A percentile compares a stretch with the other conserved stretches of the same genome.
phyloP scores from a whole-genome alignment of 2,888 invertebrate genomes.

The Halocaridina rubra region DNA sequence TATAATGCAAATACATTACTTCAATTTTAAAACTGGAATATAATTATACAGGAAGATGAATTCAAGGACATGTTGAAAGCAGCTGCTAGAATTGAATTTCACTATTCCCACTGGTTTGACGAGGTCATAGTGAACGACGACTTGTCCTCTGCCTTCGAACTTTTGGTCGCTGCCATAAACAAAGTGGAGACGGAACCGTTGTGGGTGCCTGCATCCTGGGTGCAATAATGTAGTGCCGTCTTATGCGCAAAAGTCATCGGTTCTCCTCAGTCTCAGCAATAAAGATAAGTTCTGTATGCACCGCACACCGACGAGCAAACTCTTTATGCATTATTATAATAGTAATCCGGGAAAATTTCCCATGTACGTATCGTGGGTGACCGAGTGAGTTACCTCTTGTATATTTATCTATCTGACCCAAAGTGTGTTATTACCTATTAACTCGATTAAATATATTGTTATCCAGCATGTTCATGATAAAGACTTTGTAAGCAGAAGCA shows the following conservation, averaged over 20 bases:
- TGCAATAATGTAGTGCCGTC: slow-evolving; percentile 67
- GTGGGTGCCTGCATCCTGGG: slow-evolving; percentile 97
- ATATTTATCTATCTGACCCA: background rate
- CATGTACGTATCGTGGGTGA: too few relatives aligned
- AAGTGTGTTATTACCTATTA: background rate
- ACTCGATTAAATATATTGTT: too few relatives aligned
- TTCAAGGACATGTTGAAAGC: slow-evolving; percentile 87
- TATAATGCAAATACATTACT: too few relatives aligned
- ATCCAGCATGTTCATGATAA: background rate
- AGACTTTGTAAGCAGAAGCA: too few relatives aligned
- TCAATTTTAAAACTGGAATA: too few relatives aligned
- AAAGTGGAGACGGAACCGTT: slow-evolving; percentile 90
- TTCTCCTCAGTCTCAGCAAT: slow-evolving; percentile 39
- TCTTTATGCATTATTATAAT: background rate
- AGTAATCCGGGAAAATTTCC: too few relatives aligned
- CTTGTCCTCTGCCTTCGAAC: slow-evolving; percentile 85
- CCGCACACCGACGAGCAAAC: background rate
- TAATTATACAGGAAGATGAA: slow-evolving; percentile 84
- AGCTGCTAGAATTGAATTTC: slow-evolving; percentile 87
- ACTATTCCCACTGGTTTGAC: slow-evolving; percentile 95
- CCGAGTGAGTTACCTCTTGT: background rate
- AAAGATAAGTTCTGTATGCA: slow-evolving; percentile 29
- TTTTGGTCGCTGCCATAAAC: slow-evolving; percentile 83
- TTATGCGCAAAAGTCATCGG: background rate
- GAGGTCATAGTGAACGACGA: slow-evolving; percentile 93